Base-by-base conservation (phyloP, 2,113 vertebrate genomes). In the Microtus montanus region DNA sequence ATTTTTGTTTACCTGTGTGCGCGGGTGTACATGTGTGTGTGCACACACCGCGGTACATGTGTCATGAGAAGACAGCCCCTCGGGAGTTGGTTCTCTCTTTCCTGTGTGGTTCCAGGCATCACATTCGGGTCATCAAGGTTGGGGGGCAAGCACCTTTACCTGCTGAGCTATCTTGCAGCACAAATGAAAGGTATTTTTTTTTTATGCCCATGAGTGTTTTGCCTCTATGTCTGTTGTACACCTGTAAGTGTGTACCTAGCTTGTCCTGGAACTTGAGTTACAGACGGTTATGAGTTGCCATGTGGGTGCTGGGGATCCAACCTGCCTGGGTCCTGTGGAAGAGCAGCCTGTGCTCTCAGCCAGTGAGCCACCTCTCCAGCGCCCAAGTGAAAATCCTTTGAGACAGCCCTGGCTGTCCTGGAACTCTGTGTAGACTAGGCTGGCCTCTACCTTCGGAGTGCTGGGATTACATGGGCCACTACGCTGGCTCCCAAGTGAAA, bases 1-100 rank as follows among this genome's bases (percentile, higher is more conserved):
- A 61, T 11, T 47, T 30, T 64, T 5, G 33, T 30, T 66, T 30
- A 20, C 33, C 66, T 6, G 8, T 82, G 49, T 3, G 49, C 0
- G 8, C 0, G 33, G 10, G 52, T 13, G 78, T 58, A 5, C 2
- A 10, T 5, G 20, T 14, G 54, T 58, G 24, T 20, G 20, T 2
- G 11, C 19, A 19, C 38, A 74, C 9, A 38, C 19, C 9, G 10
- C 20, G 15, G n/a, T 41, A 11, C 11, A 12, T 30, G 44, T 22
- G 33, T 20, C 24, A 24, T 26, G 9, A 82, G 35, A 38, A 61
- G 79, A 13, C 4, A 30, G 17, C 54, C 12, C 12, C 22, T 15
- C 0, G 2, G 35, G n/a, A 52, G 54, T 26, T 52, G 52, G 35
- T 26, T 17, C 35, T 61, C 35, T 13, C 35, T 7, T 61, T 20